phyloP scores from a whole-genome alignment of 1,140 invertebrate genomes.

The Varroa destructor region DNA sequence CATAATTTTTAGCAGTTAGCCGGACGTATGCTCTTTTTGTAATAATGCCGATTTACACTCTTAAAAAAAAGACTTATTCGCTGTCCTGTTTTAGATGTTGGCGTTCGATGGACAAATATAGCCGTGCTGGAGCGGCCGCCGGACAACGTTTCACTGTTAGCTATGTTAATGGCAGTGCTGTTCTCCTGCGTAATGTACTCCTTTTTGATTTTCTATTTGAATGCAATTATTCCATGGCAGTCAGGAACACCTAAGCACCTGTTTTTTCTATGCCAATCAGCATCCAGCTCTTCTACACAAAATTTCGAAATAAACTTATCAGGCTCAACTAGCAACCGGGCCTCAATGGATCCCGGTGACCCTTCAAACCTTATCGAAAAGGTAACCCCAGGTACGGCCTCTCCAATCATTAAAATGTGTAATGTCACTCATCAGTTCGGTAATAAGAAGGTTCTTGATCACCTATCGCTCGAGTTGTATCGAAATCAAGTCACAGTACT shows the following conservation, averaged over 20 bases:
- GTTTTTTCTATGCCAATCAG: slow-evolving; percentile 39
- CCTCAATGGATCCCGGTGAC: background rate
- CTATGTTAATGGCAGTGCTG: slow-evolving; percentile 31
- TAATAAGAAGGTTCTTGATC: slow-evolving; percentile 39
- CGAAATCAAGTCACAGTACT: slow-evolving; percentile 44
- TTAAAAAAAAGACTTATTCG: too few species aligned
- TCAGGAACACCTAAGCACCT: slow-evolving; percentile 43
- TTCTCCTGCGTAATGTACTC: slow-evolving; percentile 31
- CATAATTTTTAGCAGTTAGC: too few species aligned
- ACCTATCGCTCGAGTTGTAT: slow-evolving; percentile 43
- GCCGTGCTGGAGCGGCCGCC: background rate
- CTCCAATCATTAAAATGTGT: slow-evolving; percentile 32
- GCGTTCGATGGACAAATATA: slow-evolving; percentile 38
- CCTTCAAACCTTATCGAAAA: slow-evolving; percentile 32
- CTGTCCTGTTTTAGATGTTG: slow-evolving; percentile 29
- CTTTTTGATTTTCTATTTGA: slow-evolving; percentile 37
- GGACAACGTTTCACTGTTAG: slow-evolving; percentile 30
- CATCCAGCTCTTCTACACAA: too few species aligned
- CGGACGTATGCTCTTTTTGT: too few species aligned
- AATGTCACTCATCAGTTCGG: slow-evolving; percentile 35
- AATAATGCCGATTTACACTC: too few species aligned
- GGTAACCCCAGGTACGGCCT: slow-evolving; percentile 30
- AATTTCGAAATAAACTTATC: too few species aligned
- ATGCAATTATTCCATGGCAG: slow-evolving; percentile 38
- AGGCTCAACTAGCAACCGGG: too few species aligned